Evolutionary conservation across 1,140 invertebrate species (phyloP), one percentile per base, ranked within the genome.

Genomic region (Meloidogyne hapla): DNA sequence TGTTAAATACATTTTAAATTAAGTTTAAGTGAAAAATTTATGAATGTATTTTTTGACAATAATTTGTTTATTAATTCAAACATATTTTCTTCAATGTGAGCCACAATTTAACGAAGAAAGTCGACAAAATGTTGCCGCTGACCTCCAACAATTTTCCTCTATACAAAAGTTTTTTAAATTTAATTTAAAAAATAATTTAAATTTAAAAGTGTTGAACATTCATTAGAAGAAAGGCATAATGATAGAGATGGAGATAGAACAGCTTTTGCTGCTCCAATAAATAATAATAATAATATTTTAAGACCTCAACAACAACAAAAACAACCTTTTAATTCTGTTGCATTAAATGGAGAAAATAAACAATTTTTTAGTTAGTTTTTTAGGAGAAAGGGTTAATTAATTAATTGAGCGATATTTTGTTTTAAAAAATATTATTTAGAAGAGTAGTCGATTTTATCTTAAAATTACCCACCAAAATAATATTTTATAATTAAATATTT

Each of bases 261-360:
- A 62, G 72, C 72, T 10, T 69, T 77, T 40, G 78, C 78, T 61
- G 78, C 79, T n/a, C 78, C 78, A 38, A 79, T 21, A 63, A 80
- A 75, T 25, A 25, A 38, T 25, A 79, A 79, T 75, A 73, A 45
- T 45, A 45, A 56, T 56, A 8, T 56, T n/a, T 56, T 56, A 56
- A 56, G 5, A 56, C 18, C 48, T 45, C 42, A 45, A n/a, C n/a
- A n/a, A 56, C 48, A 56, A 56, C 48, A 56, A 56, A n/a, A 48
- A 18, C 13, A 56, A 56, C 48, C 78, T 9, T 33, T 79, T 61
- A 80, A 79, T 33, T 28, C 73, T 48, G 26, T 23, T 26, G 56
- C 15, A 61, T 38, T 78, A 23, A 74, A 69, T 45, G 78, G 78
- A 38, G 63, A 81, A 65, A 81, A 23, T 38, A 79, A 79, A 71